phyloP scores from a whole-genome alignment of 2,113 vertebrate genomes.

The Lichenostomus cassidix region DNA sequence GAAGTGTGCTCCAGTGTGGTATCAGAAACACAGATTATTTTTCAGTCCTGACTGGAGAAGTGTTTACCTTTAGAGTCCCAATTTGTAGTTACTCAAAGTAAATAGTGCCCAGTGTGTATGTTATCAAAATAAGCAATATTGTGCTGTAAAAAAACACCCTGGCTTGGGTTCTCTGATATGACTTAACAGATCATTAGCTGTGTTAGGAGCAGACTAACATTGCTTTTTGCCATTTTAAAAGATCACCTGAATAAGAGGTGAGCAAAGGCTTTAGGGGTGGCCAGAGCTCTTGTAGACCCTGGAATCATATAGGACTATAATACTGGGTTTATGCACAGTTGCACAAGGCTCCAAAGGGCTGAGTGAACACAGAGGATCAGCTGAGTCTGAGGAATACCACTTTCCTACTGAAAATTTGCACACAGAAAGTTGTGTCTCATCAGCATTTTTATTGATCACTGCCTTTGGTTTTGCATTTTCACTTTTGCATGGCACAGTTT shows the following conservation, averaged over 20 bases:
- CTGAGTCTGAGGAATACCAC: not conserved
- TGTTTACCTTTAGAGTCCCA: not conserved
- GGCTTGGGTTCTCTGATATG: not conserved
- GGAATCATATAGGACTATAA: not conserved
- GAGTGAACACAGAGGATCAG: not conserved
- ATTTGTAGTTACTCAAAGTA: not conserved
- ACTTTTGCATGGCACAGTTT: not conserved
- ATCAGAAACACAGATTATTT: not conserved
- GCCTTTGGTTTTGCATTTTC: slow-evolving; percentile 17
- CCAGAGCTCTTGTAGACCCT: not conserved
- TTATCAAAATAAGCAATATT: not conserved
- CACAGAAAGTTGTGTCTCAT: not conserved
- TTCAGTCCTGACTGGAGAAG: not conserved
- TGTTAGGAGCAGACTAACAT: not conserved
- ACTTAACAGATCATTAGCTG: not conserved
- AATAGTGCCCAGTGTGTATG: not conserved
- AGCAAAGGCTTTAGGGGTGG: not conserved
- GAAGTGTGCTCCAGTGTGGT: not conserved
- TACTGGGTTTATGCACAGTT: not conserved
- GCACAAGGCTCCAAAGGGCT: not conserved
- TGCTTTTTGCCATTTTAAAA: not conserved
- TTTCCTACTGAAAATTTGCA: not conserved
- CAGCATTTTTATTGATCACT: not conserved
- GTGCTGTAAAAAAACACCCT: not conserved
- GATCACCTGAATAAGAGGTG: not conserved